Conservation (phyloP, 2,113 vertebrate species). For the Tachycineta bicolor region DNA sequence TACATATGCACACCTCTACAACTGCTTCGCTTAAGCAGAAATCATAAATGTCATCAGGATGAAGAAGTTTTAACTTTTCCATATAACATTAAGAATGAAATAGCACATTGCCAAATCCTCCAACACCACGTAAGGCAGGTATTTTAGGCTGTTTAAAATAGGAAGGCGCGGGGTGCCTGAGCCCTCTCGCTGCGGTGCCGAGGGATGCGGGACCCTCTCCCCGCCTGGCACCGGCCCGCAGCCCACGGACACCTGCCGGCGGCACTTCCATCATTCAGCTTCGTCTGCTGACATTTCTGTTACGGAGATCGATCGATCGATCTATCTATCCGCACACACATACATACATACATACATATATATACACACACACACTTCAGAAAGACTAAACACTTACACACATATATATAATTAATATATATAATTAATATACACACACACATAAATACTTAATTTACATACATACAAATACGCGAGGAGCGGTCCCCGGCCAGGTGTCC, state of each 20-base stretch:
- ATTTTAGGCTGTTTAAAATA: no score
- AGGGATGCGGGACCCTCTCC: not conserved
- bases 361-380: rapidly evolving
- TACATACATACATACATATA: not conserved
- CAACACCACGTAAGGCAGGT: no score
- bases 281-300: not conserved
- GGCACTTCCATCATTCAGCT: not conserved
- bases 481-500: not conserved
- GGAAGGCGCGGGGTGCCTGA: not conserved
- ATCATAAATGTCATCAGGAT: not conserved
- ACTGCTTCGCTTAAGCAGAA: not conserved
- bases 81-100: not conserved
- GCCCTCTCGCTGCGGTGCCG: not conserved
- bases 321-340: not conserved
- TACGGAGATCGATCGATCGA: not conserved
- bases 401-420: not conserved
- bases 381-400: not conserved
- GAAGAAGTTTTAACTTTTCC: not conserved
- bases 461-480: rapidly evolving
- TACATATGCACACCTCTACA: not conserved
- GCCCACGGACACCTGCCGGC: not conserved
- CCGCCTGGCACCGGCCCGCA: not conserved
- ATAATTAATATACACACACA: not conserved
- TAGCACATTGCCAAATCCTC: not conserved
- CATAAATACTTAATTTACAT: not conserved